These are phyloP conservation scores for Hiodon tergisus DNA, from an alignment of 2,113 vertebrate genomes.

Conservation along the genomic window DNA sequence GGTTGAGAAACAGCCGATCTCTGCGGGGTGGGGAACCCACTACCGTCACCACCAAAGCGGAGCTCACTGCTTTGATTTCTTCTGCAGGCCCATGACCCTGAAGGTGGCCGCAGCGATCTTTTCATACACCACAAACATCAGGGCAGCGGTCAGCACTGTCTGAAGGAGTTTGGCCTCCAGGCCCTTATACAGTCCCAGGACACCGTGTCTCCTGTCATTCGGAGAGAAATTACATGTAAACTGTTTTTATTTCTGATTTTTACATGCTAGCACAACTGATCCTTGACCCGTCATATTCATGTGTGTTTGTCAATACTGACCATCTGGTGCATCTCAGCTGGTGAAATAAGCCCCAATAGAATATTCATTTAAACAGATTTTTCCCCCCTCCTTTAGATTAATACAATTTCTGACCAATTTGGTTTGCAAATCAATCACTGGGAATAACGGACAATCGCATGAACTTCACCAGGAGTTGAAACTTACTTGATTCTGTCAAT, in stretches of 20 bases:
- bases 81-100: slow-evolving; percentile 63
- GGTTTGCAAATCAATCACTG: no score
- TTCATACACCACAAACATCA: slow-evolving; percentile 74
- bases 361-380: no score
- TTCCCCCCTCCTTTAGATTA: no score
- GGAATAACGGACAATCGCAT: no score
- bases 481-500: slow-evolving; percentile 66
- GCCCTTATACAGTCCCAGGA: slow-evolving; percentile 65
- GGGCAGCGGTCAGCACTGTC: slow-evolving; percentile 69
- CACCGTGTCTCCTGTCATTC: slow-evolving; percentile 52
- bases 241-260: no score
- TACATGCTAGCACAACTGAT: no score
- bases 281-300: no score
- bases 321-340: background rate
- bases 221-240: background rate
- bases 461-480: background rate
- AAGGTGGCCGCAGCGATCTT: slow-evolving; percentile 66
- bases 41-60: background rate
- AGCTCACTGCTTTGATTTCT: slow-evolving; percentile 51
- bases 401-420: no score
- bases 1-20: background rate
- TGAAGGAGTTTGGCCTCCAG: slow-evolving; percentile 73
- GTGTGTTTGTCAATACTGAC: background rate
- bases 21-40: background rate
- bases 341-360: no score